Evolutionary conservation across 2,797 vertebrate species (phyloP).

Genomic region (Chaetophractus vellerosus): DNA sequence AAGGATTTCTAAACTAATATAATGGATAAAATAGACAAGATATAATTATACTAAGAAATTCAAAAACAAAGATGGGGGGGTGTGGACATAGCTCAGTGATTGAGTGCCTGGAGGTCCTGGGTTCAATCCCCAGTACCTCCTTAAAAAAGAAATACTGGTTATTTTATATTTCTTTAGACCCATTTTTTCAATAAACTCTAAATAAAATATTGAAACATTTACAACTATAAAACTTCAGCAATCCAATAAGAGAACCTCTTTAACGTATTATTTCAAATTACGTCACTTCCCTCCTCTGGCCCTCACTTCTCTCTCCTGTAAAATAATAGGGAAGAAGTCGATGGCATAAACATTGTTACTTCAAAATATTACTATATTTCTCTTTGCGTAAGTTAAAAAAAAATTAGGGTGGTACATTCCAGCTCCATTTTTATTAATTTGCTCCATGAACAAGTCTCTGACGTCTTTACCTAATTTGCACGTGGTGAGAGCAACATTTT

Average conservation of each 20-base stretch:
- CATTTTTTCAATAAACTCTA: conserved; percentile 36
- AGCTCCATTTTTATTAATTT: conserved; percentile 21
- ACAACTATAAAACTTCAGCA: not conserved
- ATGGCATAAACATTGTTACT: not conserved
- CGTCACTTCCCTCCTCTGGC: not conserved
- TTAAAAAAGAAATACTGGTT: not conserved
- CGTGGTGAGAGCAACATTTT: not conserved
- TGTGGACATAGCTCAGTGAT: no score
- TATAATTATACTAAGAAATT: conserved; percentile 9
- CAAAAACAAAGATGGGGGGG: not conserved
- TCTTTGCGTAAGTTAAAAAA: conserved; percentile 3
- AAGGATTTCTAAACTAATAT: conserved; percentile 1
- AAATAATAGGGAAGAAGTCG: not conserved
- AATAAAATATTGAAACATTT: conserved; percentile 48
- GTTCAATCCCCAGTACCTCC: no score
- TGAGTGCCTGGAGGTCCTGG: no score
- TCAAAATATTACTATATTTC: conserved; percentile 12
- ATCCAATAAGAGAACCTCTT: conserved; percentile 46
- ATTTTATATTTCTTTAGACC: not conserved
- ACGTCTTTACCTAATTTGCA: conserved; percentile 14
- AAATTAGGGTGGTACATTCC: not conserved
- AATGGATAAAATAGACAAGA: not conserved
- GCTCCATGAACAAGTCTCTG: not conserved
- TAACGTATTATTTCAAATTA: conserved; percentile 35
- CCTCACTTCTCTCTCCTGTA: not conserved